These are phyloP conservation scores for Hyalella azteca DNA, from an alignment of 2,888 invertebrate species.

Conservation along the genomic window DNA sequence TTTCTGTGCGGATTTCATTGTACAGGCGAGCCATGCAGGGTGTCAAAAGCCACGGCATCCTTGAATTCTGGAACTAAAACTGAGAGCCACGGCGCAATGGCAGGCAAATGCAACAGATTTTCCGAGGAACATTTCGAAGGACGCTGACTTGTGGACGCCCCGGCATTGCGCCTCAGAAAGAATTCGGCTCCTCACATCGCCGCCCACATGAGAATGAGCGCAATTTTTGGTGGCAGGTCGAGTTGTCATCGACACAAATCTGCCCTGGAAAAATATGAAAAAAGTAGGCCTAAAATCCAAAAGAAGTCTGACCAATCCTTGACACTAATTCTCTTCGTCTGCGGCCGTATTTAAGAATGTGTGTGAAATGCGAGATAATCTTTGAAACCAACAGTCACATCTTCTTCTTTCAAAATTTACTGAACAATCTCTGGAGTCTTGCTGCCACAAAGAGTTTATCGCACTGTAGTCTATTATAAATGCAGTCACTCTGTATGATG, in stretches of 20 bases:
- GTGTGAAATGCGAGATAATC: no score
- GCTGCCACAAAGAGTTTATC: no score
- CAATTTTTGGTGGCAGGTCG: neutral
- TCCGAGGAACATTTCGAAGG: slow-evolving; percentile 14
- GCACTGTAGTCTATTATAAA: no score
- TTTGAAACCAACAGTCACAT: no score
- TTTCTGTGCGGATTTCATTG: slow-evolving; percentile 5
- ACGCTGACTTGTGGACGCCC: neutral
- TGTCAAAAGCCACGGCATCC: slow-evolving; percentile 24
- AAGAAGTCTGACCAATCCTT: neutral
- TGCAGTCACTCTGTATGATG: no score
- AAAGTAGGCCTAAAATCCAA: neutral
- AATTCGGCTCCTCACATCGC: slow-evolving; percentile 9
- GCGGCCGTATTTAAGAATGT: no score
- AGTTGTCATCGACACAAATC: neutral
- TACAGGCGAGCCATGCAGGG: slow-evolving; percentile 8
- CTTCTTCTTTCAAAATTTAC: no score
- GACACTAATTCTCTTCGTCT: slow-evolving; percentile 1
- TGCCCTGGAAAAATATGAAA: neutral
- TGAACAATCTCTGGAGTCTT: no score
- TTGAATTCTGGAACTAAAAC: neutral
- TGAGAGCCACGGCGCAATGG: neutral
- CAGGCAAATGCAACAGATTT: slow-evolving; percentile 2
- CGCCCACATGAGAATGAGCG: neutral
- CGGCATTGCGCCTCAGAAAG: neutral